Evolutionary conservation across 2,797 vertebrate species (phyloP).

Genomic region (Phalanger gymnotis): DNA sequence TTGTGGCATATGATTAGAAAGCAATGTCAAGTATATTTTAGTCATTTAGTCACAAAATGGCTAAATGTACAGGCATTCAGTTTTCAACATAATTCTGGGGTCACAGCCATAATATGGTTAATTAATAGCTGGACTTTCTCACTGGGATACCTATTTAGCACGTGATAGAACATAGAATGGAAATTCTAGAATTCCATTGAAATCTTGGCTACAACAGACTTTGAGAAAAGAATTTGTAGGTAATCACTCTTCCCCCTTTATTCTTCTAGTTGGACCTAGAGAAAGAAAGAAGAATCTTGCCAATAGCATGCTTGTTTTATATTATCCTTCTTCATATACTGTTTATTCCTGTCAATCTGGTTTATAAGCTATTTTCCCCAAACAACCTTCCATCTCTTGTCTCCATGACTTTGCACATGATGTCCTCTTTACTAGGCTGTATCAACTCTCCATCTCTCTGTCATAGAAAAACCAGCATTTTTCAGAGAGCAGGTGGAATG

Average conservation of each 20-base stretch:
- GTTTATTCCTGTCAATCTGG: background rate
- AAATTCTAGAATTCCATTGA: background rate
- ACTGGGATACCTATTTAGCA: background rate
- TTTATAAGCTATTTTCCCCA: background rate
- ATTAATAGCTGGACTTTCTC: background rate
- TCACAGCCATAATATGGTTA: background rate
- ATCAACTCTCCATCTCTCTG: background rate
- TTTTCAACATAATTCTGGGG: background rate
- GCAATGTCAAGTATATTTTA: background rate
- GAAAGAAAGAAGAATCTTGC: background rate
- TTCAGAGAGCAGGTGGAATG: background rate
- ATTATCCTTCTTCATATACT: background rate
- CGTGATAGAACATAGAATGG: background rate
- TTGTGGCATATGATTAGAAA: background rate
- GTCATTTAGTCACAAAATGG: background rate
- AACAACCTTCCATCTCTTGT: background rate
- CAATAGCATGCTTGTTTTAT: background rate
- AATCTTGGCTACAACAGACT: background rate
- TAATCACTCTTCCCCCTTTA: background rate
- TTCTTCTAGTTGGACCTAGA: background rate
- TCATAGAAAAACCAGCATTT: background rate
- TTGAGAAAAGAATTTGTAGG: background rate
- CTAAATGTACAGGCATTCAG: background rate
- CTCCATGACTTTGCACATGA: background rate
- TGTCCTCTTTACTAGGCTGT: background rate